These are phyloP conservation scores for Sinhomidia bicolor DNA, from an alignment of 2,888 invertebrate species.

Conservation along the genomic window DNA sequence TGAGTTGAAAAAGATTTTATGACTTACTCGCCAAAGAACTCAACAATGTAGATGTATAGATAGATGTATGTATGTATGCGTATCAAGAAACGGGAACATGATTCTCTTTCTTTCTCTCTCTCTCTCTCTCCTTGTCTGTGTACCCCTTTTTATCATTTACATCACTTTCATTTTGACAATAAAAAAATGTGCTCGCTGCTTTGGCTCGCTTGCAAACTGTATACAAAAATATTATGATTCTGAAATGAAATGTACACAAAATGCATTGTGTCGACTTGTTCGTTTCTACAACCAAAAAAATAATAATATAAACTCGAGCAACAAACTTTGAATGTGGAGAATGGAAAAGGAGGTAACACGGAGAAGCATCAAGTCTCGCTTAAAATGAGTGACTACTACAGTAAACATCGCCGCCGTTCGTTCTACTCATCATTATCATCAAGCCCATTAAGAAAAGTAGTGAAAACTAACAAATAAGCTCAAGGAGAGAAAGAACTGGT, in stretches of 20 bases:
- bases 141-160: constrained; percentile 8
- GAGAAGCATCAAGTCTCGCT: constrained; percentile 2
- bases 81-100: constrained; percentile 5
- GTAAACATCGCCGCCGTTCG: neutral
- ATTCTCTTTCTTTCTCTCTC: neutral
- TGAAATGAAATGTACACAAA: neutral
- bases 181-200: neutral
- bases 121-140: neutral
- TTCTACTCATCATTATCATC: neutral
- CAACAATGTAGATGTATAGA: neutral
- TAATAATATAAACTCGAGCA: constrained; percentile 28
- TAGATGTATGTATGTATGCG: neutral
- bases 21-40: neutral
- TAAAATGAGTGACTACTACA: neutral
- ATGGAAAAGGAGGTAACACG: neutral
- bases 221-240: neutral
- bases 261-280: neutral
- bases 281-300: constrained; percentile 25
- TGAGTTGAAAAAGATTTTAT: constrained; percentile 57
- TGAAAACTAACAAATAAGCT: constrained; percentile 43
- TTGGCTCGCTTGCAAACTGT: neutral
- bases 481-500: neutral
- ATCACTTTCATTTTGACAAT: neutral
- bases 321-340: neutral
- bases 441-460: constrained; percentile 51